phyloP scores from a whole-genome alignment of 2,797 vertebrate species.

The Amniataba percoides region DNA sequence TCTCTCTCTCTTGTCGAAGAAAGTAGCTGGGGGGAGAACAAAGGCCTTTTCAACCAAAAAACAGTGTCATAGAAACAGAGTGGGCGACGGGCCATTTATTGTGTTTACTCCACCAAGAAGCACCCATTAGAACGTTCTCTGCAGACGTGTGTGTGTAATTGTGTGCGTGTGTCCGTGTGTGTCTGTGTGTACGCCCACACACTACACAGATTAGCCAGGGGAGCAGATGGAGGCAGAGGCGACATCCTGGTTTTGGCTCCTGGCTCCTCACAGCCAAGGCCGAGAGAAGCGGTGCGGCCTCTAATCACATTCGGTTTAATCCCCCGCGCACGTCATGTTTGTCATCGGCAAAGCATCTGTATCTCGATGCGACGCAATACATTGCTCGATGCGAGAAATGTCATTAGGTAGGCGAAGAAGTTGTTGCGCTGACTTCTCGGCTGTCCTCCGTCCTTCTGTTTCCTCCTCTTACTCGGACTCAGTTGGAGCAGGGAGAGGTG shows the following conservation, averaged over 20 bases:
- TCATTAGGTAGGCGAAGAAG: not conserved
- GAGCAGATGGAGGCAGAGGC: conserved; percentile 77
- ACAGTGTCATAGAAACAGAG: conserved; percentile 75
- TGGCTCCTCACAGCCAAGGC: conserved; percentile 38
- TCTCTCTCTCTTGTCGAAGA: not conserved
- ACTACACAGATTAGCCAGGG: conserved; percentile 68
- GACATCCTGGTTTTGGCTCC: conserved; percentile 61
- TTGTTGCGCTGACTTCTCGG: conserved; percentile 9
- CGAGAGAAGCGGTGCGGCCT: conserved; percentile 24
- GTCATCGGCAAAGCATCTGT: conserved; percentile 17
- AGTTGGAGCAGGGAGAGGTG: conserved; percentile 11
- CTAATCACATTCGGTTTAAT: conserved; percentile 66
- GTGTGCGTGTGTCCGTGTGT: not conserved
- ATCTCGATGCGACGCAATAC: not conserved
- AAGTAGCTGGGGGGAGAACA: conserved; percentile 57
- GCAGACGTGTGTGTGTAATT: conserved; percentile 6
- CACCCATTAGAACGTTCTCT: conserved; percentile 63
- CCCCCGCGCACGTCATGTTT: conserved; percentile 30
- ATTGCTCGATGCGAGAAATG: not conserved
- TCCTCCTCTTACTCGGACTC: not conserved
- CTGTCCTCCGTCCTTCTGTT: conserved; percentile 31
- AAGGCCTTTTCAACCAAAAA: conserved; percentile 56
- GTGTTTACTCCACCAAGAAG: conserved; percentile 71
- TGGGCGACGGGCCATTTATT: conserved; percentile 62
- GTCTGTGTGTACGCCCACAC: conserved; percentile 42